Evolutionary conservation across 2,113 vertebrate species (phyloP).

Genomic region (Podocnemis expansa): DNA sequence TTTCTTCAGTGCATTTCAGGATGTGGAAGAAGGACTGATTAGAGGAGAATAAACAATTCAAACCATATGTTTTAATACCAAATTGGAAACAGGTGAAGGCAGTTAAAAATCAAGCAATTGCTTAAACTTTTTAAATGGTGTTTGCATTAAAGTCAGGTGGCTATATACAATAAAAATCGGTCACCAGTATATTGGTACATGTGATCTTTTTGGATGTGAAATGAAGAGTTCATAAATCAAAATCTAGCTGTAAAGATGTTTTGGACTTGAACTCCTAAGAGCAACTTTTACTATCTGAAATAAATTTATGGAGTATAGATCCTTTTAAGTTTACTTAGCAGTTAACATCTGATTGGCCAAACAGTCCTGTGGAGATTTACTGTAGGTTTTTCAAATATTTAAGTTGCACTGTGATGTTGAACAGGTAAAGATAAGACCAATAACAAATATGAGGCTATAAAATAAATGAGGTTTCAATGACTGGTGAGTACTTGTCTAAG

Average conservation of each 20-base stretch:
- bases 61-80: conserved; percentile 85
- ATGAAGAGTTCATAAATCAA: conserved; percentile 76
- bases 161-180: conserved; percentile 75
- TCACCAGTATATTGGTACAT: conserved; percentile 69
- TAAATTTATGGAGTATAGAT: conserved; percentile 75
- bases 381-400: conserved; percentile 60
- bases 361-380: conserved; percentile 64
- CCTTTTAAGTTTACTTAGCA: conserved; percentile 80
- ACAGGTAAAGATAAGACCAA: conserved; percentile 64
- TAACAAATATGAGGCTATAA: conserved; percentile 64
- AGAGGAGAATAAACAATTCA: conserved; percentile 78
- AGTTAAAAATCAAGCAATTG: conserved; percentile 81
- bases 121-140: conserved; percentile 77
- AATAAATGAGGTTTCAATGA: conserved; percentile 65
- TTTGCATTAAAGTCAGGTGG: conserved; percentile 78
- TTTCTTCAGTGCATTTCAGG: conserved; percentile 63
- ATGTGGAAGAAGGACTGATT: conserved; percentile 76
- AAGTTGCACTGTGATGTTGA: conserved; percentile 69
- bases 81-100: conserved; percentile 88
- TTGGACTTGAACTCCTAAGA: conserved; percentile 73
- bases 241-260: conserved; percentile 71
- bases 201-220: conserved; percentile 72
- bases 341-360: conserved; percentile 77
- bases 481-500: conserved; percentile 55
- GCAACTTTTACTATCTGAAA: conserved; percentile 71